A percentile compares a stretch with the other conserved stretches of the same genome.
These are phyloP conservation scores for Drosophila mulleri DNA, from an alignment of 2,888 invertebrate species.

Conservation along the genomic window DNA sequence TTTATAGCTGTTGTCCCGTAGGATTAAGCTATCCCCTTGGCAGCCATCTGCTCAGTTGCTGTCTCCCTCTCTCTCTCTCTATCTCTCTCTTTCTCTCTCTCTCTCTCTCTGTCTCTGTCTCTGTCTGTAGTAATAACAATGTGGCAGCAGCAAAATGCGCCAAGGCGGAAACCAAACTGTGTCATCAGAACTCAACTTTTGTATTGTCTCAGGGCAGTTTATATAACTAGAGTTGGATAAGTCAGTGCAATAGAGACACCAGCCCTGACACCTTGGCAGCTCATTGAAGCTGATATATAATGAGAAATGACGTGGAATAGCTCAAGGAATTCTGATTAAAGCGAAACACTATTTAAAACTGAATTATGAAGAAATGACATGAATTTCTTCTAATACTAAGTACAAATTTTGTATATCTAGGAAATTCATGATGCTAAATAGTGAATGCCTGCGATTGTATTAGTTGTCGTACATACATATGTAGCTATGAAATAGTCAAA, in stretches of 20 bases:
- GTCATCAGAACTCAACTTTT: slow-evolving; percentile 33
- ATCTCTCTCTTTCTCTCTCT: slow-evolving; percentile 12
- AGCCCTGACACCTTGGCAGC: slow-evolving; percentile 3
- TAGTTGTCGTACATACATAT: too few relatives aligned
- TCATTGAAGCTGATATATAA: background rate
- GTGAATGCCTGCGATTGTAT: too few relatives aligned
- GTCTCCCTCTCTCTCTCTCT: slow-evolving; percentile 22
- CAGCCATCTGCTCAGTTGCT: slow-evolving; percentile 58
- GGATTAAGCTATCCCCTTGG: slow-evolving; percentile 67
- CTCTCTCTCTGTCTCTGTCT: slow-evolving; percentile 12
- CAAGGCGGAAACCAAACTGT: slow-evolving; percentile 57
- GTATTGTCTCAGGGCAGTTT: slow-evolving; percentile 33
- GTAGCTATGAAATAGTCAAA: too few relatives aligned
- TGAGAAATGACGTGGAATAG: background rate
- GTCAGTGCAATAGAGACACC: slow-evolving; percentile 11
- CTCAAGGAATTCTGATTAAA: background rate
- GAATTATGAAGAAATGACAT: background rate
- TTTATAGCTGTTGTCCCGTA: slow-evolving; percentile 50
- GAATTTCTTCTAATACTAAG: too few relatives aligned
- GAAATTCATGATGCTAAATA: too few relatives aligned
- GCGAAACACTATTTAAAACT: background rate
- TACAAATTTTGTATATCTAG: too few relatives aligned
- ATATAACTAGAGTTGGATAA: slow-evolving; percentile 21
- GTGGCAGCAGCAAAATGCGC: slow-evolving; percentile 49
- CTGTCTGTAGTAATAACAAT: slow-evolving; percentile 67